These are phyloP conservation scores for Brassicogethes aeneus DNA, from an alignment of 2,888 invertebrate genomes.

Conservation along the genomic window DNA sequence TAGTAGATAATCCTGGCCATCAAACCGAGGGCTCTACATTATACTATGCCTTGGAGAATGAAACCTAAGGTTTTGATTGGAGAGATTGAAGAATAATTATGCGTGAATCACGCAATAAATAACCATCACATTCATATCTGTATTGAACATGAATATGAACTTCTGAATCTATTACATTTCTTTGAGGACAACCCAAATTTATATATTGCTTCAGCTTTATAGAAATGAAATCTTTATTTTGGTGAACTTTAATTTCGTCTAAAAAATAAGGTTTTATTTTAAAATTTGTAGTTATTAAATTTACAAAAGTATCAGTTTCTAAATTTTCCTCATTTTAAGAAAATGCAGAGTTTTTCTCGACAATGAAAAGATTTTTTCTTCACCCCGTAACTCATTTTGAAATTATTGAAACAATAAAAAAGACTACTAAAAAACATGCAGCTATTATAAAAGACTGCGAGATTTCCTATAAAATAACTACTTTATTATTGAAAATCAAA, in stretches of 20 bases:
- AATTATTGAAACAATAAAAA: too few species aligned
- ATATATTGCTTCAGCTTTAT: conserved; percentile 1
- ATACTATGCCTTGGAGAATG: conserved; percentile 5
- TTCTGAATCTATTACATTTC: background rate
- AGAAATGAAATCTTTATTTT: conserved; percentile 3
- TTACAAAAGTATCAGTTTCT: conserved; percentile 1
- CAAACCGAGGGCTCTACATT: background rate
- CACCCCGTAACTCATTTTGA: too few species aligned
- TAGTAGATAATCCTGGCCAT: background rate
- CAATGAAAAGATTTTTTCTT: too few species aligned
- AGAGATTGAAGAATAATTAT: conserved; percentile 5
- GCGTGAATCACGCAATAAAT: background rate
- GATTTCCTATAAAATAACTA: too few species aligned
- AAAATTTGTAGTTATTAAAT: background rate
- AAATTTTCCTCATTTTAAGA: conserved; percentile 1
- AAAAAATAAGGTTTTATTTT: conserved; percentile 5
- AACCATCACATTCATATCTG: background rate
- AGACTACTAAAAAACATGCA: too few species aligned
- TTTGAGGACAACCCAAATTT: background rate
- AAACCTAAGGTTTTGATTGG: background rate
- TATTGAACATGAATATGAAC: background rate
- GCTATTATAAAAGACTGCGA: too few species aligned
- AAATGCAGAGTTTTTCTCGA: conserved; percentile 1
- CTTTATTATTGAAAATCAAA: too few species aligned
- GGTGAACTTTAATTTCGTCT: conserved; percentile 2